These are phyloP conservation scores for Siniperca chuatsi DNA, from an alignment of 2,113 vertebrate genomes.

Conservation along the genomic window DNA sequence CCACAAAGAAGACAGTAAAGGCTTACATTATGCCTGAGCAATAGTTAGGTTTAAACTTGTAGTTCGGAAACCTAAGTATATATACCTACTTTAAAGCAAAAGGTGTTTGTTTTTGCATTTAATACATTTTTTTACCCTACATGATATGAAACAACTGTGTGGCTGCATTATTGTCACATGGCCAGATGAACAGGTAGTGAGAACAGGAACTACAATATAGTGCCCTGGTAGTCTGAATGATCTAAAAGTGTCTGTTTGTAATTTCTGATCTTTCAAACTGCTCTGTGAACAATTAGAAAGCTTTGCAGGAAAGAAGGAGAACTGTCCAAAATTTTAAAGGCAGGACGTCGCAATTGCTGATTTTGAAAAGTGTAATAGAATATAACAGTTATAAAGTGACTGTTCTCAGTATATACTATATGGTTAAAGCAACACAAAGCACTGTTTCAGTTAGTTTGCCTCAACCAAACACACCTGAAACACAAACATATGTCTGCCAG, in stretches of 20 bases:
- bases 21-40: no score
- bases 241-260: background rate
- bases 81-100: no score
- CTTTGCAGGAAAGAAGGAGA: no score
- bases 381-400: background rate
- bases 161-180: background rate
- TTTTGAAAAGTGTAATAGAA: background rate
- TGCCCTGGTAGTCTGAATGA: background rate
- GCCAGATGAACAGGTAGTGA: background rate
- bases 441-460: background rate
- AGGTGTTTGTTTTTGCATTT: no score
- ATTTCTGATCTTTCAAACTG: background rate
- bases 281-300: background rate
- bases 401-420: background rate
- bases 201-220: background rate
- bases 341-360: background rate
- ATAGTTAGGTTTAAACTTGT: no score
- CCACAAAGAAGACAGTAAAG: no score
- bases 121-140: no score
- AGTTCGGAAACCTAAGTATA: no score
- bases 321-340: background rate
- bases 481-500: slow-evolving; percentile 94
- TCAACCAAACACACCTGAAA: slow-evolving; percentile 87
- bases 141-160: background rate
- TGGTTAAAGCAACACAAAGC: background rate